Evolutionary conservation across 2,113 vertebrate genomes (phyloP).

Genomic region (Xenopus laevis): DNA sequence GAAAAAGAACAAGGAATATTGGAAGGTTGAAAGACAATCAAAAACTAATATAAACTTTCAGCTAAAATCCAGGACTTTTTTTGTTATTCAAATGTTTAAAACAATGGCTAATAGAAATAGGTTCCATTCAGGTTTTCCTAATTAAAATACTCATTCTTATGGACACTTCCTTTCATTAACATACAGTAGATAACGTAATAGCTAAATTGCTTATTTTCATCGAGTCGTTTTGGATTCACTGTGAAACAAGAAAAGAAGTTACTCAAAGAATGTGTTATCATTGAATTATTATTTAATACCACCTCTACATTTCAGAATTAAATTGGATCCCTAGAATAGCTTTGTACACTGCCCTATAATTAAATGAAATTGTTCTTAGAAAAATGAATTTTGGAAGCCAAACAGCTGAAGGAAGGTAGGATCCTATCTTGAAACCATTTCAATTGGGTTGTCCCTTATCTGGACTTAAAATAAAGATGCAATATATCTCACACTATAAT

Average conservation of each 20-base stretch:
- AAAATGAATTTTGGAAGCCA: too few species aligned
- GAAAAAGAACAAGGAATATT: constrained; percentile 1
- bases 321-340: constrained; percentile 18
- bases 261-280: background rate
- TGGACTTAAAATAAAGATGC: too few species aligned
- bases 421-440: too few species aligned
- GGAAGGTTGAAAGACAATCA: constrained; percentile 9
- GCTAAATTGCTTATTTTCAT: constrained; percentile 30
- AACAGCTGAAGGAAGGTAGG: too few species aligned
- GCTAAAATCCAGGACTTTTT: constrained; percentile 7
- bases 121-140: constrained; percentile 22
- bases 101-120: constrained; percentile 10
- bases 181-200: constrained; percentile 34
- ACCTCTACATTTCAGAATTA: constrained; percentile 3
- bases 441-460: too few species aligned
- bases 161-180: constrained; percentile 32
- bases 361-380: background rate
- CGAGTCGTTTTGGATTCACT: constrained; percentile 15
- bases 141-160: constrained; percentile 43
- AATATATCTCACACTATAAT: too few species aligned
- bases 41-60: constrained; percentile 8
- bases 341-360: constrained; percentile 11
- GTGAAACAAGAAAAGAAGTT: constrained; percentile 5
- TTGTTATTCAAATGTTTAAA: background rate
- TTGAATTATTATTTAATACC: constrained; percentile 14